Percentiles rank a stretch among this genome's conserved stretches.
phyloP scores from a whole-genome alignment of 2,888 invertebrate species.

The Sclerodermus sp. region DNA sequence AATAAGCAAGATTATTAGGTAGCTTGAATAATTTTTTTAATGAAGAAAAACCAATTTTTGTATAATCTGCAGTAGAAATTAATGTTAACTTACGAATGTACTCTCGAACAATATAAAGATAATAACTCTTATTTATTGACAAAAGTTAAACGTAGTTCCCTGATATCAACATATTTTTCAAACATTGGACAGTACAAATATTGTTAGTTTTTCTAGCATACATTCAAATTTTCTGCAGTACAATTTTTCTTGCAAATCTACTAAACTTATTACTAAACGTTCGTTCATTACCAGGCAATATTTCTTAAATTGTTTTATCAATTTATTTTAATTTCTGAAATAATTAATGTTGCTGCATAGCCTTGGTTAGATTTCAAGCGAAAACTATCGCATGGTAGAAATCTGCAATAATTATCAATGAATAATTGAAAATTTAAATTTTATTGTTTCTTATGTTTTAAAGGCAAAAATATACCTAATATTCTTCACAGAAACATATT shows the following conservation, averaged over 20 bases:
- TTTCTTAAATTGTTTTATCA: slow-evolving; percentile 22
- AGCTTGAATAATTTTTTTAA: too few relatives aligned
- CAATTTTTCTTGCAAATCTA: slow-evolving; percentile 41
- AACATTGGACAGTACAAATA: slow-evolving; percentile 51
- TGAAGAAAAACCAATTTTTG: too few relatives aligned
- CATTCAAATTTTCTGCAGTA: slow-evolving; percentile 45
- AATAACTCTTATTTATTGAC: not conserved
- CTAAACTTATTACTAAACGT: slow-evolving; percentile 44
- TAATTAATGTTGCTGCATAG: slow-evolving; percentile 34
- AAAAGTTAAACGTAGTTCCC: slow-evolving; percentile 38
- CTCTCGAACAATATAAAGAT: not conserved
- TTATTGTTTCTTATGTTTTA: too few relatives aligned
- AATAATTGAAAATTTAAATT: too few relatives aligned
- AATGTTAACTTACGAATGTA: not conserved
- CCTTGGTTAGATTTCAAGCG: slow-evolving; percentile 40
- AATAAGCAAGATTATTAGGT: too few relatives aligned
- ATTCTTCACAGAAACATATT: slow-evolving; percentile 48
- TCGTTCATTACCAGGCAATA: slow-evolving; percentile 29
- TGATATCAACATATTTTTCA: slow-evolving; percentile 51
- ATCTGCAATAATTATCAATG: too few relatives aligned
- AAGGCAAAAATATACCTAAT: slow-evolving; percentile 40
- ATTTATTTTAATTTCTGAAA: slow-evolving; percentile 19
- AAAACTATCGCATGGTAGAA: slow-evolving; percentile 51
- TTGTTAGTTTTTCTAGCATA: slow-evolving; percentile 52
- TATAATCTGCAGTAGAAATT: too few relatives aligned